Conservation (phyloP, 1,140 invertebrate genomes). For the Lamellibrachia luymesi region DNA sequence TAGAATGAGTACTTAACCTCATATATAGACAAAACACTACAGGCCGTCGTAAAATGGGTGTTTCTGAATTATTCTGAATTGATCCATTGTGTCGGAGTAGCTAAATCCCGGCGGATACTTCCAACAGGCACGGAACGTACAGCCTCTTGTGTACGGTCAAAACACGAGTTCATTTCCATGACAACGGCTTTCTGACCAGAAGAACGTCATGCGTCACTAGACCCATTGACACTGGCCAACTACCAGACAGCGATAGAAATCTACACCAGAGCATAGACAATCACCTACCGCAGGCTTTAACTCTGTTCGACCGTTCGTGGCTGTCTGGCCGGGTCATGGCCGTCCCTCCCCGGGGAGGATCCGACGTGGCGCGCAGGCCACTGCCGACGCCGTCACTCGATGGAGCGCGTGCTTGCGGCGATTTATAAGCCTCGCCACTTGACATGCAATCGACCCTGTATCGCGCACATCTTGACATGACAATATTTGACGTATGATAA, state of each 20-base stretch:
- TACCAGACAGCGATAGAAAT: neutral
- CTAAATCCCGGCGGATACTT: neutral
- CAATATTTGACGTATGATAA: neutral
- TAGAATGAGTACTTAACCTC: neutral
- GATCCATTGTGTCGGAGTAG: neutral
- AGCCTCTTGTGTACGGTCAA: neutral
- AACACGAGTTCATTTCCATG: neutral
- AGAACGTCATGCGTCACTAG: neutral
- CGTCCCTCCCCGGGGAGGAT: neutral
- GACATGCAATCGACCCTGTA: neutral
- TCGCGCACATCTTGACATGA: neutral
- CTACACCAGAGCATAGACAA: neutral
- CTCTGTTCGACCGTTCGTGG: neutral
- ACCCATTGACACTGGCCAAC: neutral
- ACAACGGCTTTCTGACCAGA: neutral
- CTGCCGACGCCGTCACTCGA: neutral
- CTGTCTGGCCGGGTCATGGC: neutral
- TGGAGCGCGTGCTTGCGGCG: too few species aligned
- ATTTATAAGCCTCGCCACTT: neutral
- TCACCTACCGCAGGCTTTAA: neutral
- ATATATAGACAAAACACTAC: neutral
- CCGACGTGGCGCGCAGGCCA: too few species aligned
- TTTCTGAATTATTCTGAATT: neutral
- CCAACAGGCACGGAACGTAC: neutral
- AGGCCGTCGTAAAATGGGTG: neutral